Percentiles rank a stretch among this genome's conserved stretches.
These are phyloP conservation scores for Epinotia bilunana DNA, from an alignment of 2,888 invertebrate genomes.

Conservation along the genomic window DNA sequence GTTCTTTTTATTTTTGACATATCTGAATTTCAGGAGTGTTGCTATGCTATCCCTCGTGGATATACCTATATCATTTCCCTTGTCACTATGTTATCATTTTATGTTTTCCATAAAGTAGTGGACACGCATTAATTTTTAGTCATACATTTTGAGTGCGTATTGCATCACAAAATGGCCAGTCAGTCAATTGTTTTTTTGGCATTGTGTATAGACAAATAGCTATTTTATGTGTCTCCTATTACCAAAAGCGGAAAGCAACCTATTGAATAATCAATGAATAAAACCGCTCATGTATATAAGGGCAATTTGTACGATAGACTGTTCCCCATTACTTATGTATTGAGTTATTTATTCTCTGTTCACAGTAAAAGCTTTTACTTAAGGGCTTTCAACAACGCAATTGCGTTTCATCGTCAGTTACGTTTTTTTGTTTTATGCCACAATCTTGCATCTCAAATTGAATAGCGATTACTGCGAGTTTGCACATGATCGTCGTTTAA, in stretches of 20 bases:
- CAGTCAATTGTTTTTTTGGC: neutral
- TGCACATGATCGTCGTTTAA: no score
- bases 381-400: neutral
- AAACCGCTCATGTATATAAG: neutral
- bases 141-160: no score
- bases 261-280: slow-evolving; percentile 22
- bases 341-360: slow-evolving; percentile 17
- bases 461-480: no score
- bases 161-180: no score
- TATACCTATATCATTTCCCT: no score
- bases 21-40: no score
- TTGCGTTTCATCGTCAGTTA: neutral
- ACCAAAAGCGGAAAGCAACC: neutral
- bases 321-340: slow-evolving; percentile 22
- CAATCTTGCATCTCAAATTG: neutral
- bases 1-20: no score
- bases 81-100: no score
- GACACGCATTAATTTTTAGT: no score
- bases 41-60: no score
- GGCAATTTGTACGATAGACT: slow-evolving; percentile 16
- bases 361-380: neutral
- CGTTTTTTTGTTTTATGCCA: neutral
- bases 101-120: no score
- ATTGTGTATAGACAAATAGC: neutral
- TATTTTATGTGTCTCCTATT: slow-evolving; percentile 16